A percentile compares a stretch with the other conserved stretches of the same genome.
phyloP scores from a whole-genome alignment of 2,888 invertebrate genomes.

The Morpho deidamia region DNA sequence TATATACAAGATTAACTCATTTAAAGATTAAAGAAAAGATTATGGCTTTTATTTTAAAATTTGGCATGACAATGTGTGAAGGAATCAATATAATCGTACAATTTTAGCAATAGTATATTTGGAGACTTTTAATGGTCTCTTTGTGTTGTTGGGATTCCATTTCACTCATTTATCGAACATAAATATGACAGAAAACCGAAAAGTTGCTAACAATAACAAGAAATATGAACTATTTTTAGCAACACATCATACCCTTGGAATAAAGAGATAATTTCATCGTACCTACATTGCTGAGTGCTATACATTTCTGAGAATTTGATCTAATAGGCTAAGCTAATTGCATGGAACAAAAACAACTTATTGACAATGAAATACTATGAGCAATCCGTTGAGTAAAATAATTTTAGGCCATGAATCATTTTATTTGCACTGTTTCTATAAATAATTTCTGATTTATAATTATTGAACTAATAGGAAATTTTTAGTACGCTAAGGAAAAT shows the following conservation, averaged over 20 bases:
- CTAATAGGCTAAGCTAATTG: conserved; percentile 48
- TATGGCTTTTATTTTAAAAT: too few relatives aligned
- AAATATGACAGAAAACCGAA: background rate
- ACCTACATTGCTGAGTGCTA: conserved; percentile 29
- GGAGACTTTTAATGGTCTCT: too few relatives aligned
- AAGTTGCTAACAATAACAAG: background rate
- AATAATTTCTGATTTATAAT: conserved; percentile 2
- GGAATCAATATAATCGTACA: too few relatives aligned
- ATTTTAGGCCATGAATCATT: conserved; percentile 51
- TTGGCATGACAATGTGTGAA: too few relatives aligned
- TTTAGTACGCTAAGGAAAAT: background rate
- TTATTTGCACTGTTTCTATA: background rate
- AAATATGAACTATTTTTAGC: conserved; percentile 25
- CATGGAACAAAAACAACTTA: conserved; percentile 53
- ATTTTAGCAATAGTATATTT: too few relatives aligned
- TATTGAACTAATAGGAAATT: conserved; percentile 2
- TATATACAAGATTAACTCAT: too few relatives aligned
- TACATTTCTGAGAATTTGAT: conserved; percentile 37
- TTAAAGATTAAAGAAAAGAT: too few relatives aligned
- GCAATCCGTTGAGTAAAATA: conserved; percentile 56
- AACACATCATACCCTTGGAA: conserved; percentile 27
- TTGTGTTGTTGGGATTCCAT: background rate
- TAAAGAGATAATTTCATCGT: conserved; percentile 29
- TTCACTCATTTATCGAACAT: too few relatives aligned
- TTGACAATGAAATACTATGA: conserved; percentile 61